Conservation (phyloP, 2,113 vertebrate genomes). For the Syrrhaptes paradoxus region DNA sequence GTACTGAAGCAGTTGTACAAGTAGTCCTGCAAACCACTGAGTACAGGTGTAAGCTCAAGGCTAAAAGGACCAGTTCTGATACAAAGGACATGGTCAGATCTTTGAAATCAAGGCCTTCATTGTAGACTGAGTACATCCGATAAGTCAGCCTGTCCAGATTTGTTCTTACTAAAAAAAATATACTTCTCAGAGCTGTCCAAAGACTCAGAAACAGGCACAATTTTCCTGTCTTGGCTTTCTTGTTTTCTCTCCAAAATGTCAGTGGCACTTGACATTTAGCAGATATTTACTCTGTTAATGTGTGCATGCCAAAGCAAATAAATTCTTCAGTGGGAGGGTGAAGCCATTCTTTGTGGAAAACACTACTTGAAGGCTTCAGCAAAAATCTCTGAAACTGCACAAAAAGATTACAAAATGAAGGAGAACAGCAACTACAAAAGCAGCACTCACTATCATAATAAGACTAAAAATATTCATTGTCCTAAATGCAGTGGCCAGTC, state of each 20-base stretch:
- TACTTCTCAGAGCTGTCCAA: background rate
- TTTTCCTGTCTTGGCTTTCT: background rate
- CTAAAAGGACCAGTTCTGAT: background rate
- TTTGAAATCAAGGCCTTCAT: background rate
- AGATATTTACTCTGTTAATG: background rate
- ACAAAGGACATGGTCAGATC: background rate
- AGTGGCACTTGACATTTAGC: background rate
- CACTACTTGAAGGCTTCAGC: background rate
- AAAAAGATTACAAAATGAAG: background rate
- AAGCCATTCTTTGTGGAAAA: background rate
- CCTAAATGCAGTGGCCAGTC: background rate
- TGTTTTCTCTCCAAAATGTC: background rate
- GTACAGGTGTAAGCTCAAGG: background rate
- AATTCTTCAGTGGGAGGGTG: background rate
- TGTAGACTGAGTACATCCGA: background rate
- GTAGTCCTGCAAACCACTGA: background rate
- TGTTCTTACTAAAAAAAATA: background rate
- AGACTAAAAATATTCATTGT: background rate
- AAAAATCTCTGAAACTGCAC: background rate
- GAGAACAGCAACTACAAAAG: background rate
- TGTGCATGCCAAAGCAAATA: background rate
- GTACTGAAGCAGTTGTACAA: background rate
- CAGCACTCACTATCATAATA: rapidly evolving
- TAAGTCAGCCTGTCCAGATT: background rate
- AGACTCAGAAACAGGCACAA: background rate